Evolutionary conservation across 2,888 invertebrate genomes (phyloP).

Genomic region (Calliopum simillimum): DNA sequence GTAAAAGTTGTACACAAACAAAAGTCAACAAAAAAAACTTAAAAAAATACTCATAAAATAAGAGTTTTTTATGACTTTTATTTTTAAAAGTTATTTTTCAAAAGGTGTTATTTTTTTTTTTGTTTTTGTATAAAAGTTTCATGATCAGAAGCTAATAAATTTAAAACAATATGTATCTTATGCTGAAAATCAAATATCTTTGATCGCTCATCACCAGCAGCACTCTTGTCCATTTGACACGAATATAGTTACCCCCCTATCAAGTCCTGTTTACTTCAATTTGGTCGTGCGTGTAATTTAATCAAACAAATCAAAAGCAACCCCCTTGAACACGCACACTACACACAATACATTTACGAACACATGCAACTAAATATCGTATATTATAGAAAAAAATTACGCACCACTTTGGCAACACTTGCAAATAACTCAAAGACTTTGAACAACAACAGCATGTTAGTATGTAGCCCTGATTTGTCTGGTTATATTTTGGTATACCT

Average conservation of each 20-base stretch:
- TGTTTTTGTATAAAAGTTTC: too few species aligned
- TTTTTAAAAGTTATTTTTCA: too few species aligned
- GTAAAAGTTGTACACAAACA: too few species aligned
- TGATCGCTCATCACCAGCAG: constrained; percentile 25
- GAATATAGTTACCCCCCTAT: not conserved
- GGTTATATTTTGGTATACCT: constrained; percentile 22
- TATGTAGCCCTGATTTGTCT: constrained; percentile 11
- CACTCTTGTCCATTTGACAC: not conserved
- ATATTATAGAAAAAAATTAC: not conserved
- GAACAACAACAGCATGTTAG: too few species aligned
- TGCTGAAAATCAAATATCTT: constrained; percentile 31
- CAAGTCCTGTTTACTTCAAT: not conserved
- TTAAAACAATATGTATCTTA: too few species aligned
- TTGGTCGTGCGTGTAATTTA: constrained; percentile 44
- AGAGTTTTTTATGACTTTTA: too few species aligned
- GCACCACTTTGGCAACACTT: constrained; percentile 6
- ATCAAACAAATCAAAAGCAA: constrained; percentile 45
- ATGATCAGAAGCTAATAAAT: too few species aligned
- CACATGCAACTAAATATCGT: constrained; percentile 1
- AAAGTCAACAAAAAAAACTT: too few species aligned
- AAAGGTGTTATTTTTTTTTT: too few species aligned
- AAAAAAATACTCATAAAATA: too few species aligned
- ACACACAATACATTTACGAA: not conserved
- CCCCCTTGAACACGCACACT: constrained; percentile 25
- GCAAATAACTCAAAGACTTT: constrained; percentile 22